phyloP scores from a whole-genome alignment of 2,888 invertebrate species.

The Dolichomitus sp. region DNA sequence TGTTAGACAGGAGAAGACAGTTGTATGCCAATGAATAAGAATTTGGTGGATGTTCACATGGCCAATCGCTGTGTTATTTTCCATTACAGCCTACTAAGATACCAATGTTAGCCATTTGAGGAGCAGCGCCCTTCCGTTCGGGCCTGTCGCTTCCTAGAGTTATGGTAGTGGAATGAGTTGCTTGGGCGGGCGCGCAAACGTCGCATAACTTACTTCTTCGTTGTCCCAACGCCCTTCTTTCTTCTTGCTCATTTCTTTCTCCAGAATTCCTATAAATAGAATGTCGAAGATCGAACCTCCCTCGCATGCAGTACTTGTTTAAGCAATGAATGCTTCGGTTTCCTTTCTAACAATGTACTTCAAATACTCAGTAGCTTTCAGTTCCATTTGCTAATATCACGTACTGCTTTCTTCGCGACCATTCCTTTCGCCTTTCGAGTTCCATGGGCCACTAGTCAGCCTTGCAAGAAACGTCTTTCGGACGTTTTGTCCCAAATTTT shows the following conservation, averaged over 20 bases:
- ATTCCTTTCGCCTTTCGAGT: constrained; percentile 25
- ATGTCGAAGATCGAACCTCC: constrained; percentile 66
- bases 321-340: constrained; percentile 27
- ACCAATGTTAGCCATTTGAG: constrained; percentile 49
- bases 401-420: constrained; percentile 37
- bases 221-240: constrained; percentile 58
- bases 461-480: constrained; percentile 60
- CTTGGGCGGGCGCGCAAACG: constrained; percentile 85
- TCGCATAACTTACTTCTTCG: constrained; percentile 85
- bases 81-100: constrained; percentile 33
- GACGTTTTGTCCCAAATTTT: constrained; percentile 64
- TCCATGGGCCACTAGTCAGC: constrained; percentile 35
- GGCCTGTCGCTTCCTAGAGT: constrained; percentile 84
- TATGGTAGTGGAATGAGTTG: constrained; percentile 85
- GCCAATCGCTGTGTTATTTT: constrained; percentile 32
- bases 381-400: constrained; percentile 47
- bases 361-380: constrained; percentile 40
- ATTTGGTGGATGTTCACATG: neutral
- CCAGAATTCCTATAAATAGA: constrained; percentile 84
- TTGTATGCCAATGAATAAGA: constrained; percentile 29
- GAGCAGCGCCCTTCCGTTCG: constrained; percentile 82
- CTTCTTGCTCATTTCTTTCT: constrained; percentile 73
- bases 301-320: constrained; percentile 20
- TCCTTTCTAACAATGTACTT: constrained; percentile 23
- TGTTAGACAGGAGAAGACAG: neutral